phyloP scores from a whole-genome alignment of 2,888 invertebrate genomes.

The Caenorhabditis imperialis region DNA sequence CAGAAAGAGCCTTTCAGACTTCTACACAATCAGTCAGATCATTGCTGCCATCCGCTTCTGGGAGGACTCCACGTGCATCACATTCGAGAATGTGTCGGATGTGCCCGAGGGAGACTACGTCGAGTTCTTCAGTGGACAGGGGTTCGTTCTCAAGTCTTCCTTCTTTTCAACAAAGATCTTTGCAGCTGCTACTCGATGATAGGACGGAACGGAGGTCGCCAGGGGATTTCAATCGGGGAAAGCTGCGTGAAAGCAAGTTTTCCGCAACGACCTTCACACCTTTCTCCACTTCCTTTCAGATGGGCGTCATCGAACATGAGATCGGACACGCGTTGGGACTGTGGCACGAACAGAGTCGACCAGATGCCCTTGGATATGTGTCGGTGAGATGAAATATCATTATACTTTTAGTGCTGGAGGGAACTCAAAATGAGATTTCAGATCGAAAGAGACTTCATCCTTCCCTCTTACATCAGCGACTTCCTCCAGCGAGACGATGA shows the following conservation, averaged over 20 bases:
- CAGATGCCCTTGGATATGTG: slow-evolving; percentile 70
- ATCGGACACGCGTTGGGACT: slow-evolving; percentile 76
- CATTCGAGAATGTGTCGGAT: slow-evolving; percentile 69
- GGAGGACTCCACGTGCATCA: slow-evolving; percentile 75
- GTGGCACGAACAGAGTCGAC: slow-evolving; percentile 78
- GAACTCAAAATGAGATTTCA: too few relatives aligned
- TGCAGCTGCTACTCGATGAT: slow-evolving; percentile 78
- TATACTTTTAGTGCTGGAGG: too few relatives aligned
- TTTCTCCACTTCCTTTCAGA: slow-evolving; percentile 50
- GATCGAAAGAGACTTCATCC: slow-evolving; percentile 68
- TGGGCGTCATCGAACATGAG: slow-evolving; percentile 77
- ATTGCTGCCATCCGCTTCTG: slow-evolving; percentile 73
- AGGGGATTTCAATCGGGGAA: slow-evolving; percentile 77
- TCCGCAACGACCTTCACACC: not conserved
- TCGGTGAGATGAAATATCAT: slow-evolving; percentile 47
- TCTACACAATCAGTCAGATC: slow-evolving; percentile 74
- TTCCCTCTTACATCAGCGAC: slow-evolving; percentile 74
- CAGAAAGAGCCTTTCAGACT: slow-evolving; percentile 58
- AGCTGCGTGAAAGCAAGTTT: slow-evolving; percentile 73
- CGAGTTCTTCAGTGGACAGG: slow-evolving; percentile 77
- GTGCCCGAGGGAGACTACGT: slow-evolving; percentile 68
- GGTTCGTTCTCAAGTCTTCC: slow-evolving; percentile 52
- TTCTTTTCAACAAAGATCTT: not conserved
- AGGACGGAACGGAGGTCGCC: slow-evolving; percentile 76
- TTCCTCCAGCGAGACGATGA: slow-evolving; percentile 69